Evolutionary conservation across 2,113 vertebrate genomes (phyloP).

Genomic region (Silurus meridionalis): DNA sequence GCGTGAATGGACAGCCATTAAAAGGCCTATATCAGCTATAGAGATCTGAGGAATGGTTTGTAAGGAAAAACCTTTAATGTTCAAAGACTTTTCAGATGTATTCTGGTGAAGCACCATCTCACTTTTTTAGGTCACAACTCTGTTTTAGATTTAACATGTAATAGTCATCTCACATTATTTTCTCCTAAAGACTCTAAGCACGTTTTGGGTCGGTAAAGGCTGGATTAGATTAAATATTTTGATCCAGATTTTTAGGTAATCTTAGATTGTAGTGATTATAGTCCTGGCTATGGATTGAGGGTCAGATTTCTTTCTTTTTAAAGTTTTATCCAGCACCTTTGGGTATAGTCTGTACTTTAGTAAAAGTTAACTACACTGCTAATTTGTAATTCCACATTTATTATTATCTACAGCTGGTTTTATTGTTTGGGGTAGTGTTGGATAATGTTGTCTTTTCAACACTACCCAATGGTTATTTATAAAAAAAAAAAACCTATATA

Average conservation of each 20-base stretch:
- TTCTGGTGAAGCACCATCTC: background rate
- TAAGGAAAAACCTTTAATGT: conserved; percentile 56
- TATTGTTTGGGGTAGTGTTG: background rate
- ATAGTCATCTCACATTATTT: background rate
- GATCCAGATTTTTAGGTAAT: background rate
- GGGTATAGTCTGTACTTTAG: background rate
- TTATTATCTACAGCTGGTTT: background rate
- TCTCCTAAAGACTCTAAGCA: background rate
- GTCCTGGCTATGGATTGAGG: background rate
- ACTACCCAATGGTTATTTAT: background rate
- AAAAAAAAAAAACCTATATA: too few relatives aligned
- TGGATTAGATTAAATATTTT: background rate
- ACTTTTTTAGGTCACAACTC: background rate
- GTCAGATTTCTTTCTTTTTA: background rate
- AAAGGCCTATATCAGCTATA: conserved; percentile 63
- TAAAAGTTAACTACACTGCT: background rate
- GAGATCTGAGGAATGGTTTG: conserved; percentile 58
- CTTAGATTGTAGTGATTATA: background rate
- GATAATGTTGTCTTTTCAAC: too few relatives aligned
- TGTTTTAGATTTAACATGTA: background rate
- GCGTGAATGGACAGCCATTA: conserved; percentile 68
- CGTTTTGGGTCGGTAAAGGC: background rate
- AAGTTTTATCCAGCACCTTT: background rate
- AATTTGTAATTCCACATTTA: background rate
- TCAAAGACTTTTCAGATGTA: conserved; percentile 49